Evolutionary conservation across 2,797 vertebrate species (phyloP).

Genomic region (Adelosebastes latens): DNA sequence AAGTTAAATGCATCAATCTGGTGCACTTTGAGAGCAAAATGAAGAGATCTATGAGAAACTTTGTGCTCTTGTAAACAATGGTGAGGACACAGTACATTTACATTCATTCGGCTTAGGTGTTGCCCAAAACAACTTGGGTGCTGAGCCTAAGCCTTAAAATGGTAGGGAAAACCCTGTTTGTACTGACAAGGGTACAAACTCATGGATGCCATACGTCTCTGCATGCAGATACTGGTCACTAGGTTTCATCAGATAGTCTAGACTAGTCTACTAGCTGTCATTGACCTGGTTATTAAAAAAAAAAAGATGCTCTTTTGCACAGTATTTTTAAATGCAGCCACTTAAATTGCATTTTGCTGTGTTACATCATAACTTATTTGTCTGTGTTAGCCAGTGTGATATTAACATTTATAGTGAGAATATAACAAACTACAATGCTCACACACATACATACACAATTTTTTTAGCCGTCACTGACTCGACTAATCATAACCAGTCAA

Average conservation of each 20-base stretch:
- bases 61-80: too few species aligned
- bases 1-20: too few species aligned
- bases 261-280: not conserved
- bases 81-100: too few species aligned
- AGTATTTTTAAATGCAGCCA: not conserved
- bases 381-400: not conserved
- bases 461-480: too few species aligned
- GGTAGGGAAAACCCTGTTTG: too few species aligned
- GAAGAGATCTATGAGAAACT: rapidly evolving
- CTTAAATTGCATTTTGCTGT: not conserved
- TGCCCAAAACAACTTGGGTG: rapidly evolving
- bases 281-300: not conserved
- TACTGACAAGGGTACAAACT: too few species aligned
- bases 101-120: too few species aligned
- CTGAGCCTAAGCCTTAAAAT: too few species aligned
- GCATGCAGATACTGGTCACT: not conserved
- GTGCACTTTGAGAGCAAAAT: too few species aligned
- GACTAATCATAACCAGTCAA: not conserved
- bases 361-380: not conserved
- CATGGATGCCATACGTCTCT: not conserved
- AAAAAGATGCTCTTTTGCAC: not conserved
- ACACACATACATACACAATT: too few species aligned
- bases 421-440: not conserved
- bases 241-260: not conserved
- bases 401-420: not conserved